Evolutionary conservation across 2,797 vertebrate genomes (phyloP).

Genomic region (Lagocephalus sceleratus): DNA sequence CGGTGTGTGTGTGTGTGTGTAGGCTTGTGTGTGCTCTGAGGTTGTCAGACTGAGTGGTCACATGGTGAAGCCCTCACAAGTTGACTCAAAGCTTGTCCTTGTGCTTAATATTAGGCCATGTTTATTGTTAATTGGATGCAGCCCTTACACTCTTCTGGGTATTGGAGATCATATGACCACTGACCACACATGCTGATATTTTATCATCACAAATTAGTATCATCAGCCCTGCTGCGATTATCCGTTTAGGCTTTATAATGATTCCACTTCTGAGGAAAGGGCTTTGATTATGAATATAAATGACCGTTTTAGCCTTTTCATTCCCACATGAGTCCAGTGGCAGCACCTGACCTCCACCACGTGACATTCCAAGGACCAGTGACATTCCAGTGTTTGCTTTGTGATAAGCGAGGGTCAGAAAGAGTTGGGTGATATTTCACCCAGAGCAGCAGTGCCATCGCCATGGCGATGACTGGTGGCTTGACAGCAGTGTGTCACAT

Average conservation of each 20-base stretch:
- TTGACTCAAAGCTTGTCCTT: slow-evolving; percentile 32
- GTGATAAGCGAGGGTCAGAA: slow-evolving; percentile 29
- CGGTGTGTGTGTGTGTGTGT: slow-evolving; percentile 12
- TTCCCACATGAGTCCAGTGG: slow-evolving; percentile 7
- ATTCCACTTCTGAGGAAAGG: not conserved
- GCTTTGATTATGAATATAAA: slow-evolving; percentile 35
- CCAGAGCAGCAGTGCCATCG: slow-evolving; percentile 9
- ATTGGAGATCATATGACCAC: slow-evolving; percentile 6
- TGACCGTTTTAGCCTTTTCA: slow-evolving; percentile 38
- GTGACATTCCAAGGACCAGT: slow-evolving; percentile 29
- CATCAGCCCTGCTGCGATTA: not conserved
- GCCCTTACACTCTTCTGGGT: too few species aligned
- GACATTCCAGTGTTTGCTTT: slow-evolving; percentile 51
- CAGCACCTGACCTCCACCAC: slow-evolving; percentile 23
- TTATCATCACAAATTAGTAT: too few species aligned
- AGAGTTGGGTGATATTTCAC: slow-evolving; percentile 30
- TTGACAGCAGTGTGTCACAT: slow-evolving; percentile 31
- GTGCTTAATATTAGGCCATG: slow-evolving; percentile 30
- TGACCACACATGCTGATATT: too few species aligned
- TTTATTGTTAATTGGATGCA: too few species aligned
- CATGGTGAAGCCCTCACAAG: slow-evolving; percentile 45
- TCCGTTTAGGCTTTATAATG: not conserved
- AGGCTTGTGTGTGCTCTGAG: slow-evolving; percentile 3
- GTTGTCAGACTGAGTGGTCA: slow-evolving; percentile 47
- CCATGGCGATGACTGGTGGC: slow-evolving; percentile 26